A percentile compares a stretch with the other conserved stretches of the same genome.
These are phyloP conservation scores for Pterostichus niger DNA, from an alignment of 2,888 invertebrate genomes.

Conservation along the genomic window DNA sequence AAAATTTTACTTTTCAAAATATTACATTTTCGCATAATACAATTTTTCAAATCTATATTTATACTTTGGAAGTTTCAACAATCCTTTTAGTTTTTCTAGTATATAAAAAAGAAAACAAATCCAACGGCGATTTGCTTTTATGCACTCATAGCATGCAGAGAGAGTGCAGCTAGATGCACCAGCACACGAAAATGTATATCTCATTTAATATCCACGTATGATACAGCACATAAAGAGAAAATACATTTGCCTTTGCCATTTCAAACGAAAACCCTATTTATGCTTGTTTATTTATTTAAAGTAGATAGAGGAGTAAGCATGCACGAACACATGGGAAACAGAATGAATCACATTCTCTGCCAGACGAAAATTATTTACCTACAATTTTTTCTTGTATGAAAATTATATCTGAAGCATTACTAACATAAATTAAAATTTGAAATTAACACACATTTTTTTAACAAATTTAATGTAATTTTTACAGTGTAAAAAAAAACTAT, in stretches of 20 bases:
- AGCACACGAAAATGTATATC: conserved; percentile 34
- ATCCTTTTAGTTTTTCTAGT: not conserved
- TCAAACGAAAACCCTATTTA: conserved; percentile 62
- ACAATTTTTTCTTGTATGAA: no score
- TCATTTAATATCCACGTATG: conserved; percentile 50
- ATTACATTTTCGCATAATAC: no score
- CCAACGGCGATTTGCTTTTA: conserved; percentile 15
- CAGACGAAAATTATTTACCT: no score
- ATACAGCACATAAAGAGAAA: conserved; percentile 48
- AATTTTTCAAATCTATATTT: no score
- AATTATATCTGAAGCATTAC: no score
- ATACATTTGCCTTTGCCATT: conserved; percentile 58
- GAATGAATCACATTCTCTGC: no score
- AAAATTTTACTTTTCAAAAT: no score
- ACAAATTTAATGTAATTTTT: no score
- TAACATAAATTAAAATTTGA: no score
- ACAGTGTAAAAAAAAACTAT: no score
- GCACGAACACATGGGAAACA: not conserved
- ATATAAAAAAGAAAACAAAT: not conserved
- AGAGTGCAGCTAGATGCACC: conserved; percentile 10
- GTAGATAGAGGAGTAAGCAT: not conserved
- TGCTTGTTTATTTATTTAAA: conserved; percentile 63
- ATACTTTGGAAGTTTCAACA: conserved; percentile 1
- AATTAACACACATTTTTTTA: no score
- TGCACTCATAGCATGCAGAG: not conserved